Percentiles rank a stretch among this genome's conserved stretches.
Conservation (phyloP, 2,113 vertebrate species). For the Lucifuga dentata region DNA sequence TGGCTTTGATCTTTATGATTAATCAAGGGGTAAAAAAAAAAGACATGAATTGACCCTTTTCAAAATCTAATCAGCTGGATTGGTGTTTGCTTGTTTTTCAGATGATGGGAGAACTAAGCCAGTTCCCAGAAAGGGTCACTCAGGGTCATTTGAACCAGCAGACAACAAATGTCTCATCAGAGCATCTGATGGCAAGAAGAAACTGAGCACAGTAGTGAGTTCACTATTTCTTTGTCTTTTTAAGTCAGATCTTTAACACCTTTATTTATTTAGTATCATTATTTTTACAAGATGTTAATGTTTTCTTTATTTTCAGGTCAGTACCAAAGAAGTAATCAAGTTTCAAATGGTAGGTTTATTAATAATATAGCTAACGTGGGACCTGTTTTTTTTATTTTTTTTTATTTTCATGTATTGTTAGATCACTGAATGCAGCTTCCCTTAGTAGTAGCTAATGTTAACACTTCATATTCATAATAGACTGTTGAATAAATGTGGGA, state of each 20-base stretch:
- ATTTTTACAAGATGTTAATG: background rate
- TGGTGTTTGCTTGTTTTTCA: constrained; percentile 57
- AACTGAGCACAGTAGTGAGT: constrained; percentile 98
- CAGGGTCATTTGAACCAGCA: constrained; percentile 89
- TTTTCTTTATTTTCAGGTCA: constrained; percentile 85
- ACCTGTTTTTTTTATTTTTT: no score
- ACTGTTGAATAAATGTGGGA: no score
- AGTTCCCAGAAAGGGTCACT: constrained; percentile 89
- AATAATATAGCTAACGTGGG: no score
- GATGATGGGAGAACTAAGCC: constrained; percentile 97
- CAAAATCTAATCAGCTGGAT: no score
- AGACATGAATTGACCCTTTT: no score
- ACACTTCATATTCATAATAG: no score
- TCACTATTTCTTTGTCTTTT: background rate
- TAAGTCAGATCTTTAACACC: background rate
- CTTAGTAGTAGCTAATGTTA: no score
- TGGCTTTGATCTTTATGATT: no score
- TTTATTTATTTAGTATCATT: background rate
- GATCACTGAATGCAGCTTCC: no score
- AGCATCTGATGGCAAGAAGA: constrained; percentile 97
- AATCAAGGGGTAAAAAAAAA: no score
- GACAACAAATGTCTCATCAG: constrained; percentile 98
- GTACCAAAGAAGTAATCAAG: constrained; percentile 98
- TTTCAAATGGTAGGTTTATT: constrained; percentile 95
- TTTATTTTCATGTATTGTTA: no score